Conservation (phyloP, 2,888 invertebrate species). For the Tolmerus cingulatus region DNA sequence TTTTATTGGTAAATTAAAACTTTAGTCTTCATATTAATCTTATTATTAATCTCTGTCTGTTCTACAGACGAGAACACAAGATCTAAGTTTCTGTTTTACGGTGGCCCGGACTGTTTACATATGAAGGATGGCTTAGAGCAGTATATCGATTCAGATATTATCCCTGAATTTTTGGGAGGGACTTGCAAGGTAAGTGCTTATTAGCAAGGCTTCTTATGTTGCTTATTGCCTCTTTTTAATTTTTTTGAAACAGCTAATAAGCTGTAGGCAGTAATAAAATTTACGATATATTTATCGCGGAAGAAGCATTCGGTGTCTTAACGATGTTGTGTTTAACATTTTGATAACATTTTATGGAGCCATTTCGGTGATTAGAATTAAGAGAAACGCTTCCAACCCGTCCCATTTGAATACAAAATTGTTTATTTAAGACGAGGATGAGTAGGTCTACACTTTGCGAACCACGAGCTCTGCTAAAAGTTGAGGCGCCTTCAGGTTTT, state of each 20-base stretch:
- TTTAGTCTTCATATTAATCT: not conserved
- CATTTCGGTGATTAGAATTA: not conserved
- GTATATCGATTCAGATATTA: constrained; percentile 83
- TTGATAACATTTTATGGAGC: not conserved
- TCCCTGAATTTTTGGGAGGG: constrained; percentile 94
- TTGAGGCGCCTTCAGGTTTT: not conserved
- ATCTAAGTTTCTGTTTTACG: constrained; percentile 90
- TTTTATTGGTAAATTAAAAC: constrained; percentile 76
- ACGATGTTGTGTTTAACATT: not conserved
- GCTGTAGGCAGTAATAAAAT: not conserved
- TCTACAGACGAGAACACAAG: constrained; percentile 86
- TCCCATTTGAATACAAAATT: not conserved
- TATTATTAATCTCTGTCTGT: not conserved
- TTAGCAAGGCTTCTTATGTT: not conserved
- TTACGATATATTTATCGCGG: not conserved
- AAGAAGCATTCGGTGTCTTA: not conserved
- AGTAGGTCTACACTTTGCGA: not conserved
- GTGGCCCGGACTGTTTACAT: constrained; percentile 84
- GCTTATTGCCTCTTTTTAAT: not conserved
- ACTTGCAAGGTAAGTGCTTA: constrained; percentile 77
- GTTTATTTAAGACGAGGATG: not conserved
- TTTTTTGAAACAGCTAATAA: not conserved
- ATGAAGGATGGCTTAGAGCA: constrained; percentile 82
- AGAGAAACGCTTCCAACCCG: not conserved
- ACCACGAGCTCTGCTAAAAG: not conserved